Evolutionary conservation across 2,113 vertebrate genomes (phyloP), one percentile per base, ranked within the genome.

Genomic region (Eublepharis macularius): DNA sequence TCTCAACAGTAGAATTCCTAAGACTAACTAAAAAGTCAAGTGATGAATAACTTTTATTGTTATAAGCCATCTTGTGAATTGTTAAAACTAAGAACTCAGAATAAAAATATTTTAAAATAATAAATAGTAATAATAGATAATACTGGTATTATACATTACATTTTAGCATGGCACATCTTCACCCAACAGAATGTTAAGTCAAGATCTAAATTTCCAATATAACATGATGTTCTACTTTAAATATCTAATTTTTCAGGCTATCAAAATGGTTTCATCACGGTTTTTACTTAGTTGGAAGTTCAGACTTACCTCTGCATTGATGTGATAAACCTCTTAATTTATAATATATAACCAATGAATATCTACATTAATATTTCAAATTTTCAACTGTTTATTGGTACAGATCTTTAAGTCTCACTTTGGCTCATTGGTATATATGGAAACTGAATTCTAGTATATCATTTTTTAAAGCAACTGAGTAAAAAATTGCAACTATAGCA

Each of bases 281-380:
- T 14, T n/a, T 80, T 80, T 41, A 86, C 74, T 74, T 80, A 32
- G 54, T 85, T 47, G n/a, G n/a, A 80, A 47, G 51, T 14, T 57
- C 34, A 85, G 36, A 73, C 43, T 86, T 70, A 74, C 65, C 80
- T 74, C 36, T 84, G 66, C n/a, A 26, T 24, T 77, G 74, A 78
- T 24, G 34, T 77, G 72, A 74, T 19, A 32, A 80, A 63, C 9
- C 29, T 74, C 26, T 74, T 65, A 32, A 74, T 74, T 73, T 80
- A 24, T 17, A 72, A 11, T 63, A 74, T 74, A 80, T 45, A 49
- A 60, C 24, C 57, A 65, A 26, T 74, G 60, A 86, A 86, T 79
- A 80, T 41, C 73, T 80, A 80, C 26, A 49, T 63, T 80, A 74
- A 17, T 72, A 47, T 85, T 81, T 70, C 60, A 21, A 8, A 57